Percentiles rank a stretch among this genome's conserved stretches.
Evolutionary conservation across 2,113 vertebrate species (phyloP).

Genomic region (Callionymus lyra): DNA sequence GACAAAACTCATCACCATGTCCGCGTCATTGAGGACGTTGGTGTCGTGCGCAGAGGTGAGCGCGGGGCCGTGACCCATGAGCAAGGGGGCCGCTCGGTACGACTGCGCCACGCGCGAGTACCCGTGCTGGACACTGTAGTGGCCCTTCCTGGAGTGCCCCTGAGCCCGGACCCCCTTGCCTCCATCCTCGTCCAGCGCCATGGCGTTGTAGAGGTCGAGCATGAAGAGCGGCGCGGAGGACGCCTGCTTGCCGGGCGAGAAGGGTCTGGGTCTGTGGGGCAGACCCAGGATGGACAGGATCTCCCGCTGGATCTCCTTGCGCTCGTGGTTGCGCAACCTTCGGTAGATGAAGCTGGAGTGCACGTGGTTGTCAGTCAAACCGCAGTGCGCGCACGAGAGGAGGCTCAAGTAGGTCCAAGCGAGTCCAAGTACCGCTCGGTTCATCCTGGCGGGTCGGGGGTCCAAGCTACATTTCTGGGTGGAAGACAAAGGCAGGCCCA

Average conservation of each 20-base stretch:
- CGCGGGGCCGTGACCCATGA: conserved; percentile 68
- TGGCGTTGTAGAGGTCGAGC: conserved; percentile 98
- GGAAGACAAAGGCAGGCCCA: conserved; percentile 18
- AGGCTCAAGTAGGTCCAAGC: conserved; percentile 83
- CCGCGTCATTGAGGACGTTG: conserved; percentile 96
- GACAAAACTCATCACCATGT: conserved; percentile 99
- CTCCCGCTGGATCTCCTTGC: conserved; percentile 96
- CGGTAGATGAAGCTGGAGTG: conserved; percentile 99
- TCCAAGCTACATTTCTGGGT: too few species aligned
- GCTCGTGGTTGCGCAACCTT: conserved; percentile 92
- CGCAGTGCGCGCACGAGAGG: conserved; percentile 76
- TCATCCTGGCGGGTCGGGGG: conserved; percentile 17
- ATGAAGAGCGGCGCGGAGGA: conserved; percentile 97
- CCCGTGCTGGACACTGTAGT: conserved; percentile 73
- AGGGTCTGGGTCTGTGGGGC: conserved; percentile 93
- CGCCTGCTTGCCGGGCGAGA: conserved; percentile 91
- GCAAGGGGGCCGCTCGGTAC: conserved; percentile 51
- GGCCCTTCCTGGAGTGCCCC: conserved; percentile 73
- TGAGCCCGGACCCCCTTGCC: conserved; percentile 69
- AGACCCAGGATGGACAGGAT: conserved; percentile 98
- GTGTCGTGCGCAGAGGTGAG: conserved; percentile 84
- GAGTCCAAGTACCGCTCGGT: conserved; percentile 74
- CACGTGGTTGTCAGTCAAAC: conserved; percentile 89
- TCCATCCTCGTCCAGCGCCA: conserved; percentile 88
- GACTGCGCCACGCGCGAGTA: conserved; percentile 79